Evolutionary conservation across 2,113 vertebrate species (phyloP).

Genomic region (Planiliza haematocheilus): DNA sequence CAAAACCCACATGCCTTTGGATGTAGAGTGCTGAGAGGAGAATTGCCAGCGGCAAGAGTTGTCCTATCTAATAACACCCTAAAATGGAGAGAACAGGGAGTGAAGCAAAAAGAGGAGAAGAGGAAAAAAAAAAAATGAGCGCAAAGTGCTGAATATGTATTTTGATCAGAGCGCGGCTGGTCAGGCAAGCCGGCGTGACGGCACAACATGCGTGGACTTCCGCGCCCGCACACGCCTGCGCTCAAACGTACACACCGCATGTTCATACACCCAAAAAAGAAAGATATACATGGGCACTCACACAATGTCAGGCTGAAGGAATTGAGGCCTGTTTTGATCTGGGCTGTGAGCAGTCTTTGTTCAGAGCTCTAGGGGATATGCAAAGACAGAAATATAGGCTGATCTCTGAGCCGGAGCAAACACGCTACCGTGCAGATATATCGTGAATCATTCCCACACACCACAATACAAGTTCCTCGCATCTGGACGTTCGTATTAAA

Average conservation of each 20-base stretch:
- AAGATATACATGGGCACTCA: conserved; percentile 17
- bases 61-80: conserved; percentile 74
- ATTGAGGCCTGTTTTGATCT: conserved; percentile 42
- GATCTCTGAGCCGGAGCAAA: conserved; percentile 29
- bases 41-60: conserved; percentile 66
- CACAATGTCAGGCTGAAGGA: conserved; percentile 43
- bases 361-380: conserved; percentile 28
- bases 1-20: conserved; percentile 71
- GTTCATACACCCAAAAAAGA: conserved; percentile 15
- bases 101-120: conserved; percentile 32
- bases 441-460: not conserved
- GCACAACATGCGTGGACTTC: conserved; percentile 48
- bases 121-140: conserved; percentile 11
- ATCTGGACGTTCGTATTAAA: conserved; percentile 11
- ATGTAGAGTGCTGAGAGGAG: conserved; percentile 69
- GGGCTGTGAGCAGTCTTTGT: conserved; percentile 40
- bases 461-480: conserved; percentile 12
- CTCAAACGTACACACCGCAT: conserved; percentile 21
- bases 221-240: conserved; percentile 20
- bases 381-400: conserved; percentile 36
- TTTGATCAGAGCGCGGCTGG: conserved; percentile 44
- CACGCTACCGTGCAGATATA: conserved; percentile 21
- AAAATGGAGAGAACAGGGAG: conserved; percentile 60
- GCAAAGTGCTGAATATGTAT: conserved; percentile 72
- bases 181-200: conserved; percentile 56